Percentiles rank a stretch among this genome's conserved stretches.
Conservation (phyloP, 2,797 vertebrate genomes). For the Sebastes diploproa region DNA sequence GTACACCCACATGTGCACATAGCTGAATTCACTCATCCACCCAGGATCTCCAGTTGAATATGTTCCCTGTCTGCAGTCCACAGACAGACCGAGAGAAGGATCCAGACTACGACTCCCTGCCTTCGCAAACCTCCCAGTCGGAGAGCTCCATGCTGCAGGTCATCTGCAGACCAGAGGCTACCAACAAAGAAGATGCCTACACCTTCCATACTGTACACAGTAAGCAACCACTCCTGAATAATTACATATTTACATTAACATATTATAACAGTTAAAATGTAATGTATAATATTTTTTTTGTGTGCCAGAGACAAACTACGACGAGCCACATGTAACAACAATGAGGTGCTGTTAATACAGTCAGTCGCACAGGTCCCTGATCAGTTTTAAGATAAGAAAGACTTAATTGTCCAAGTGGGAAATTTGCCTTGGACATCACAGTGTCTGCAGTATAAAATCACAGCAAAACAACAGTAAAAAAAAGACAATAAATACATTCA, state of each 20-base stretch:
- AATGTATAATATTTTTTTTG: background rate
- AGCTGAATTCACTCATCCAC: background rate
- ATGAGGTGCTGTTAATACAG: too few relatives aligned
- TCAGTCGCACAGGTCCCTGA: too few relatives aligned
- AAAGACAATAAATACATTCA: background rate
- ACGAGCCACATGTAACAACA: too few relatives aligned
- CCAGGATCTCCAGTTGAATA: background rate
- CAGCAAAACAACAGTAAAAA: background rate
- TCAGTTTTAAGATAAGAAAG: too few relatives aligned
- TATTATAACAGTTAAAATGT: background rate
- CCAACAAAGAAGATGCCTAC: slow-evolving; percentile 86
- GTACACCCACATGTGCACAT: background rate
- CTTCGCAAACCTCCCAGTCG: slow-evolving; percentile 91
- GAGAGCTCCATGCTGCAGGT: slow-evolving; percentile 97
- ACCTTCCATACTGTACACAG: slow-evolving; percentile 87
- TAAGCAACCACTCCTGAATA: slow-evolving; percentile 55
- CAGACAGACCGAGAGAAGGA: slow-evolving; percentile 86
- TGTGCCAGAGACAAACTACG: too few relatives aligned
- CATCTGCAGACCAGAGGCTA: slow-evolving; percentile 94
- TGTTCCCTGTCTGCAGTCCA: slow-evolving; percentile 68
- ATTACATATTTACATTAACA: too few relatives aligned
- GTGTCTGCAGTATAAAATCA: background rate
- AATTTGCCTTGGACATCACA: background rate
- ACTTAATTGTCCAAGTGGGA: too few relatives aligned
- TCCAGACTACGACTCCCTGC: slow-evolving; percentile 86